Conservation (phyloP, 2,113 vertebrate genomes). For the Pachyramphus minor region DNA sequence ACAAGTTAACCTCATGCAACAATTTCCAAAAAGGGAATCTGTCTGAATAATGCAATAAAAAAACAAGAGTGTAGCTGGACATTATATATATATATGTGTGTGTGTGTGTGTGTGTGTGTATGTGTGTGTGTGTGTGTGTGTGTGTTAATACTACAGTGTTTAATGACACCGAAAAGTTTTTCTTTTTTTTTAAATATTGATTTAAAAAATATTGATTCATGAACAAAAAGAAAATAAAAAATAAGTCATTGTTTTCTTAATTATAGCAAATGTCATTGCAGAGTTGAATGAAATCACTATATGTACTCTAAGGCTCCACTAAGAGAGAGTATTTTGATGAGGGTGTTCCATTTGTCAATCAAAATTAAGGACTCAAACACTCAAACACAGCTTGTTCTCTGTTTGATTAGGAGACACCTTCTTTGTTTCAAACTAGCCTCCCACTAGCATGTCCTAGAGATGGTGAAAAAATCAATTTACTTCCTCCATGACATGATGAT, state of each 20-base stretch:
- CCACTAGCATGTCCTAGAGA: not conserved
- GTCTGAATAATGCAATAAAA: not conserved
- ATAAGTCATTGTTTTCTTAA: not conserved
- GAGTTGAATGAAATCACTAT: not conserved
- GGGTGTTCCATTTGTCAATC: not conserved
- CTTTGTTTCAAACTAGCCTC: not conserved
- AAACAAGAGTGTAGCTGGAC: not conserved
- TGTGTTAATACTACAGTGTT: not conserved
- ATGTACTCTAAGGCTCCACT: not conserved
- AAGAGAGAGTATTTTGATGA: not conserved
- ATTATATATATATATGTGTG: not conserved
- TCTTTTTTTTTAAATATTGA: not conserved
- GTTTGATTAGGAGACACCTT: not conserved
- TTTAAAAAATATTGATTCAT: not conserved
- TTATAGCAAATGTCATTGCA: not conserved
- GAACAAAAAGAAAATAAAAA: not conserved
- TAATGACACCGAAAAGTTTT: not conserved
- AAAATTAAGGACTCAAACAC: not conserved
- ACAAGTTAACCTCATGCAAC: not conserved
- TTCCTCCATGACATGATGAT: not conserved
- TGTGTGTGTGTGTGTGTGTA: too few species aligned
- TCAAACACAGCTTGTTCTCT: not conserved
- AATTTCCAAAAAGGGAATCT: not conserved
- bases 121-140: too few species aligned
- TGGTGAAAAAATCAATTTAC: not conserved